A percentile compares a stretch with the other conserved stretches of the same genome.
These are phyloP conservation scores for Conchocele bisecta DNA, from an alignment of 2,888 invertebrate genomes.

Conservation along the genomic window DNA sequence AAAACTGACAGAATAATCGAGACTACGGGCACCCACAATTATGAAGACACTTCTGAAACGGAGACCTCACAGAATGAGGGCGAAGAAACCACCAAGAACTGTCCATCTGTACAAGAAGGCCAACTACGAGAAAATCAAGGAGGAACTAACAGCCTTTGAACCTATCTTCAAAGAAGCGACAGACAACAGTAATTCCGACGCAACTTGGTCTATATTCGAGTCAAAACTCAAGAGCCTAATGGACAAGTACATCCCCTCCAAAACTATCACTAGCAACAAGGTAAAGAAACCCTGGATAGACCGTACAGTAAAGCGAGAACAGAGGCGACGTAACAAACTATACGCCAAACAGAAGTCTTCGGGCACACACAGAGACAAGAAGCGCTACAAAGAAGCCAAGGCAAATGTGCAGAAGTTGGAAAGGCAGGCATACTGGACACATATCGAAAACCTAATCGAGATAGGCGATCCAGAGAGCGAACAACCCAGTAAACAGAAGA, in stretches of 20 bases:
- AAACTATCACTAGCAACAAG: not conserved
- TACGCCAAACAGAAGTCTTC: not conserved
- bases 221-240: too few relatives aligned
- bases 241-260: not conserved
- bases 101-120: too few relatives aligned
- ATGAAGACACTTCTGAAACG: too few relatives aligned
- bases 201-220: too few relatives aligned
- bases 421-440: conserved; percentile 2
- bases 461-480: not conserved
- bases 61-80: too few relatives aligned
- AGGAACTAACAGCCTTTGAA: too few relatives aligned
- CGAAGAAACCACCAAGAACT: too few relatives aligned
- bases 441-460: conserved; percentile 9
- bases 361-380: not conserved
- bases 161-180: too few relatives aligned
- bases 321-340: conserved; percentile 1
- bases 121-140: too few relatives aligned
- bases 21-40: too few relatives aligned
- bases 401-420: not conserved
- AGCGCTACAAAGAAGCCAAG: not conserved
- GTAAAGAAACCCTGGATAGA: not conserved
- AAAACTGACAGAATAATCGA: too few relatives aligned
- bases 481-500: conserved; percentile 10
- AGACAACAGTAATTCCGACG: too few relatives aligned
- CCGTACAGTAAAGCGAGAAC: not conserved